Percentiles rank a stretch among this genome's conserved stretches.
Evolutionary conservation across 2,888 invertebrate genomes (phyloP).

Genomic region (Amphipoea lucens): DNA sequence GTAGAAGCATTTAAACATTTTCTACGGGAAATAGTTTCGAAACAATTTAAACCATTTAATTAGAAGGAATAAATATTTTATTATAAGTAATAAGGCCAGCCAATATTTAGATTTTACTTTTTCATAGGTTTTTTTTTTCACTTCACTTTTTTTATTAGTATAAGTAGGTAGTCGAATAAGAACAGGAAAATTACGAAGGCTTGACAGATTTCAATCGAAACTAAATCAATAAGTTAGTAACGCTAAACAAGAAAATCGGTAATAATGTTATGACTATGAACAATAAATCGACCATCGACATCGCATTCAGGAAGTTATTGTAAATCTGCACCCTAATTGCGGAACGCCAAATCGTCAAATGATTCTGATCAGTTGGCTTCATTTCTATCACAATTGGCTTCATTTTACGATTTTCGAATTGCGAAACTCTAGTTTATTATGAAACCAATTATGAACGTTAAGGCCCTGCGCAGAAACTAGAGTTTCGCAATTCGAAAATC

Average conservation of each 20-base stretch:
- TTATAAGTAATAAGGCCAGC: not conserved
- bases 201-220: constrained; percentile 17
- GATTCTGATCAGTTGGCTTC: too few species aligned
- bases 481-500: too few species aligned
- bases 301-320: constrained; percentile 67
- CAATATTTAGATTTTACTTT: not conserved
- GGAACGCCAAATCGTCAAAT: too few species aligned
- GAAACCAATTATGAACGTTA: too few species aligned
- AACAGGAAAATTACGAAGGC: not conserved
- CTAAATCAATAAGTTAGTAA: constrained; percentile 4
- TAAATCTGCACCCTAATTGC: too few species aligned
- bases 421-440: too few species aligned
- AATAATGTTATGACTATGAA: constrained; percentile 38
- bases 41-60: not conserved
- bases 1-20: constrained; percentile 12
- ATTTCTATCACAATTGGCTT: too few species aligned
- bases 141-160: not conserved
- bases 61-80: not conserved
- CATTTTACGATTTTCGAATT: too few species aligned
- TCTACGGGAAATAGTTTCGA: not conserved
- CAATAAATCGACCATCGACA: constrained; percentile 55
- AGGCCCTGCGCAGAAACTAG: too few species aligned
- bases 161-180: not conserved
- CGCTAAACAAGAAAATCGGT: constrained; percentile 39
- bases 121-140: not conserved